phyloP scores from a whole-genome alignment of 2,888 invertebrate species.

The Scaptomyza flava region DNA sequence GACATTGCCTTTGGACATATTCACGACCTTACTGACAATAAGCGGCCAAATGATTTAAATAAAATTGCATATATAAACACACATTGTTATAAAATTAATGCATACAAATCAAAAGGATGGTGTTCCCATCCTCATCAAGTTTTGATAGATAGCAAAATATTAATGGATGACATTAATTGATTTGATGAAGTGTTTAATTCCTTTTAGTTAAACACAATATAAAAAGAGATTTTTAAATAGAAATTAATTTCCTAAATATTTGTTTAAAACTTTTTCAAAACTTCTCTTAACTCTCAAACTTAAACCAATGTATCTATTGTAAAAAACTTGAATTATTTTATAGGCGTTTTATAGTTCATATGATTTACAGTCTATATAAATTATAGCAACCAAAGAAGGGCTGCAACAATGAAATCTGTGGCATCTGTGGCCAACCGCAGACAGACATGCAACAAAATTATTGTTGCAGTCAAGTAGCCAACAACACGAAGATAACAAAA shows the following conservation, averaged over 20 bases:
- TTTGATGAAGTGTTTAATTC: too few species aligned
- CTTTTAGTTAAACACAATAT: too few species aligned
- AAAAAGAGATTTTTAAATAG: too few species aligned
- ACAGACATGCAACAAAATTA: conserved; percentile 63
- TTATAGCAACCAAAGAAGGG: neutral
- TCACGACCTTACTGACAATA: conserved; percentile 6
- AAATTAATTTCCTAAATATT: too few species aligned
- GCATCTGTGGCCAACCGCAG: conserved; percentile 64
- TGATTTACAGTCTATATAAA: conserved; percentile 32
- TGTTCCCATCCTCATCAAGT: too few species aligned
- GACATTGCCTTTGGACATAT: conserved; percentile 15
- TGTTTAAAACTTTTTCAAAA: too few species aligned
- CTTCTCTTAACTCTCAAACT: too few species aligned
- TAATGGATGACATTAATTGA: neutral
- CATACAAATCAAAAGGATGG: neutral
- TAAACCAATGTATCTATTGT: too few species aligned
- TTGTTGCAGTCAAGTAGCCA: conserved; percentile 49
- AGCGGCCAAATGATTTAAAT: neutral
- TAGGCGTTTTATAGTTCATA: conserved; percentile 12
- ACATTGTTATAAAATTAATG: conserved; percentile 18
- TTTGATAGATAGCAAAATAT: neutral
- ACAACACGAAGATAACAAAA: conserved; percentile 17
- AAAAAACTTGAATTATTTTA: neutral
- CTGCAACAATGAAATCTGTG: conserved; percentile 37
- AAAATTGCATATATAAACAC: neutral